phyloP scores from a whole-genome alignment of 1,140 invertebrate genomes.

The Belonocnema kinseyi region DNA sequence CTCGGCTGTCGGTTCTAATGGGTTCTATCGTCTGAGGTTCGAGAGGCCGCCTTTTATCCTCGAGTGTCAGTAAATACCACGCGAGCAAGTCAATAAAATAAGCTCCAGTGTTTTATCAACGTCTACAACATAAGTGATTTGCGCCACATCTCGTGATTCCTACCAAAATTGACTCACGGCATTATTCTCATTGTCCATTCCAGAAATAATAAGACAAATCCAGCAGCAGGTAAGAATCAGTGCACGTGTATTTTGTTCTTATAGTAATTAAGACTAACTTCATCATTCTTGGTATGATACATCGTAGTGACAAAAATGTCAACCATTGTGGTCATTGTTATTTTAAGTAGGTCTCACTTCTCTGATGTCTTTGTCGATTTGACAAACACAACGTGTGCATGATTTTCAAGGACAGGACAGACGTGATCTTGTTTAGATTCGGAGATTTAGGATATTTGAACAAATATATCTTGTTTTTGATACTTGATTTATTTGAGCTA shows the following conservation, averaged over 20 bases:
- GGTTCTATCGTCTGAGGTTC: not conserved
- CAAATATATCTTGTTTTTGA: not conserved
- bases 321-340: not conserved
- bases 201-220: not conserved
- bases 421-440: not conserved
- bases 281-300: not conserved
- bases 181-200: not conserved
- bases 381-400: not conserved
- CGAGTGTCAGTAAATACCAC: not conserved
- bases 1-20: not conserved
- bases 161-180: not conserved
- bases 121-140: not conserved
- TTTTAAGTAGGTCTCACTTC: too few relatives aligned
- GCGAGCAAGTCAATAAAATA: not conserved
- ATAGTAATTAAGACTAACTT: not conserved
- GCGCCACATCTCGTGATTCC: too few relatives aligned
- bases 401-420: not conserved
- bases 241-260: not conserved
- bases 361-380: not conserved
- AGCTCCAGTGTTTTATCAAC: not conserved
- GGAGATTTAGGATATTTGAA: not conserved
- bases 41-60: too few relatives aligned
- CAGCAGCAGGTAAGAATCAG: slow-evolving; percentile 15
- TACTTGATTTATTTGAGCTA: not conserved
- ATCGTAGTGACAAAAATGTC: not conserved